These are phyloP conservation scores for Chrosomus eos DNA, from an alignment of 2,797 vertebrate species.

Conservation along the genomic window DNA sequence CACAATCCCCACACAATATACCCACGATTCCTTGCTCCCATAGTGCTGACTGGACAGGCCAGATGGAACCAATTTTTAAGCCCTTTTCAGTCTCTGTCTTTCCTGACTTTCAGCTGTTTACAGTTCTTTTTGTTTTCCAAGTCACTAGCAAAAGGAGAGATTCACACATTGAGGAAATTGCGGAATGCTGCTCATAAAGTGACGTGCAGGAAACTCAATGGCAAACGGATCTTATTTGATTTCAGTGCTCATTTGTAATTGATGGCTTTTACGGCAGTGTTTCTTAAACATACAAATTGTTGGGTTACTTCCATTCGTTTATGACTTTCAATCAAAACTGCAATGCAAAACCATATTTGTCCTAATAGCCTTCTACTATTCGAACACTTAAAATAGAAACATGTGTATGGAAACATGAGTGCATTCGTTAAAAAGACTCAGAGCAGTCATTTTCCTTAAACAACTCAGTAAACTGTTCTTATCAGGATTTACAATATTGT, in stretches of 20 bases:
- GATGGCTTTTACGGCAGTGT: neutral
- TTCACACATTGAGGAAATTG: conserved; percentile 66
- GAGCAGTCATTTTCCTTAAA: neutral
- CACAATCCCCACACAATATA: conserved; percentile 70
- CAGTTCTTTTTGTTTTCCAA: conserved; percentile 55
- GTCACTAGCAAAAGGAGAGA: conserved; percentile 60
- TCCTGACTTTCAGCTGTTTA: conserved; percentile 68
- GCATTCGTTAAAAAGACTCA: neutral
- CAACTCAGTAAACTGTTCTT: conserved; percentile 1
- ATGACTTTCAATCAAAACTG: neutral
- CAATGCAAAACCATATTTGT: neutral
- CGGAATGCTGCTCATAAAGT: conserved; percentile 54
- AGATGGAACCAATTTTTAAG: conserved; percentile 75
- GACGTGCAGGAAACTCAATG: conserved; percentile 1
- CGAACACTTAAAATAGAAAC: conserved; percentile 13
- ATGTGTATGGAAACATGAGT: neutral
- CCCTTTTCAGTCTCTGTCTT: conserved; percentile 63
- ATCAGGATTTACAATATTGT: conserved; percentile 17
- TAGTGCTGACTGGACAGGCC: conserved; percentile 56
- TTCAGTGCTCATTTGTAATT: neutral
- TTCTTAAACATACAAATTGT: neutral
- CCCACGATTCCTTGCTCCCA: conserved; percentile 61
- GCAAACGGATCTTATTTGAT: conserved; percentile 31
- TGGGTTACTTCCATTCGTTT: neutral
- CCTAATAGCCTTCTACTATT: neutral